Percentiles rank a stretch among this genome's conserved stretches.
These are phyloP conservation scores for Galbula dea DNA, from an alignment of 2,113 vertebrate species.

Conservation along the genomic window DNA sequence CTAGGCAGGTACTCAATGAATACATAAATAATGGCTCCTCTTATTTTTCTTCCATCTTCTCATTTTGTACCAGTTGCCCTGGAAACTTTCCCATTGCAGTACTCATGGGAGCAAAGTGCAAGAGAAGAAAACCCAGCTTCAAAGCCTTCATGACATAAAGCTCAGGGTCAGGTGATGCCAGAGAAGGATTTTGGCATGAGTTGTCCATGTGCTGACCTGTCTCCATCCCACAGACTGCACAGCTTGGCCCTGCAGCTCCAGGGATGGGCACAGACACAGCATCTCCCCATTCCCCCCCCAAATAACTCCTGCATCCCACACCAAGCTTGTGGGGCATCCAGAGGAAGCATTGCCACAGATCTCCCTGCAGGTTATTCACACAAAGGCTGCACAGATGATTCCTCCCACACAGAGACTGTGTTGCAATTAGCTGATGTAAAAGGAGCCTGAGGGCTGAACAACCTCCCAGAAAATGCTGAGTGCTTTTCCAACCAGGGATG, in stretches of 20 bases:
- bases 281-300: no score
- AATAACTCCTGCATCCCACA: neutral
- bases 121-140: neutral
- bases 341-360: rapidly evolving
- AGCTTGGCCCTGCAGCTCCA: neutral
- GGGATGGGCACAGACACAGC: neutral
- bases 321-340: rapidly evolving
- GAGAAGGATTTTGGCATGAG: neutral
- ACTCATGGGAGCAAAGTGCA: neutral
- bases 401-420: neutral
- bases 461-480: neutral
- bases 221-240: neutral
- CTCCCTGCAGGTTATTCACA: neutral
- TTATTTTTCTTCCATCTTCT: neutral
- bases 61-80: neutral
- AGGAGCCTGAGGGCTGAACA: neutral
- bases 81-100: rapidly evolving
- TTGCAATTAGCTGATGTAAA: neutral
- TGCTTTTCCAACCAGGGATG: neutral
- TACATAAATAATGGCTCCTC: neutral
- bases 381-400: neutral
- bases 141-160: neutral
- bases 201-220: neutral
- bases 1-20: neutral
- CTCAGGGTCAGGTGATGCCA: rapidly evolving